Evolutionary conservation across 1,140 invertebrate species (phyloP).

Genomic region (Drosophila pruinosa): DNA sequence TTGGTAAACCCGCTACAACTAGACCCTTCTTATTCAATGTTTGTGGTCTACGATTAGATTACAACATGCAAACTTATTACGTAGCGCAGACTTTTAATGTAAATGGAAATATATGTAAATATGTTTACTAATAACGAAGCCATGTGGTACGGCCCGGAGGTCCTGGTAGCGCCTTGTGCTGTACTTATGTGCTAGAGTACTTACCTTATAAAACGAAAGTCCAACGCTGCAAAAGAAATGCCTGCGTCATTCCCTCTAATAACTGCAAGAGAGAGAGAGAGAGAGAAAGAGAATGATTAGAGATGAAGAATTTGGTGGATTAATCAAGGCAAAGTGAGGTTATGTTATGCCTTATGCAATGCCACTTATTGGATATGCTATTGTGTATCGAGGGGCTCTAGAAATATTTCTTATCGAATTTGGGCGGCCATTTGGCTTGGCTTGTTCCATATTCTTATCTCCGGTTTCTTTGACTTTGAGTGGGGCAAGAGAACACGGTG

Average conservation of each 20-base stretch:
- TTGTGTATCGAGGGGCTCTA: conserved; percentile 15
- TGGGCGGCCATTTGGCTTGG: conserved; percentile 20
- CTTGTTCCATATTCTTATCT: conserved; percentile 45
- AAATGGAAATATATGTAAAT: too few species aligned
- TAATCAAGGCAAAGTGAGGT: background rate
- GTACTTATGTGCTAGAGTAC: too few species aligned
- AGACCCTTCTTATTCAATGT: too few species aligned
- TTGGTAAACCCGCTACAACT: too few species aligned
- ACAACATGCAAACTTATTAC: too few species aligned
- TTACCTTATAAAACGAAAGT: conserved; percentile 83
- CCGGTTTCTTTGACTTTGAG: conserved; percentile 27
- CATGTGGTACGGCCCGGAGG: too few species aligned
- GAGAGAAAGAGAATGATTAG: background rate
- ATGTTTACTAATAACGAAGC: too few species aligned
- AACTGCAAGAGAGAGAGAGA: conserved; percentile 42
- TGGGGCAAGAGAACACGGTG: too few species aligned
- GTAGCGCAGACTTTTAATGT: too few species aligned
- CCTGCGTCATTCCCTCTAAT: conserved; percentile 82
- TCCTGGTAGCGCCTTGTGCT: too few species aligned
- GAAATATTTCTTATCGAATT: conserved; percentile 20
- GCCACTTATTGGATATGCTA: conserved; percentile 20
- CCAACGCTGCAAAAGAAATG: conserved; percentile 83
- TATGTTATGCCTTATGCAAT: background rate
- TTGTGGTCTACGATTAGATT: too few species aligned
- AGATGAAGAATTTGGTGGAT: background rate